These are phyloP conservation scores for Caenorhabditis afra DNA, from an alignment of 2,888 invertebrate species.

Conservation along the genomic window DNA sequence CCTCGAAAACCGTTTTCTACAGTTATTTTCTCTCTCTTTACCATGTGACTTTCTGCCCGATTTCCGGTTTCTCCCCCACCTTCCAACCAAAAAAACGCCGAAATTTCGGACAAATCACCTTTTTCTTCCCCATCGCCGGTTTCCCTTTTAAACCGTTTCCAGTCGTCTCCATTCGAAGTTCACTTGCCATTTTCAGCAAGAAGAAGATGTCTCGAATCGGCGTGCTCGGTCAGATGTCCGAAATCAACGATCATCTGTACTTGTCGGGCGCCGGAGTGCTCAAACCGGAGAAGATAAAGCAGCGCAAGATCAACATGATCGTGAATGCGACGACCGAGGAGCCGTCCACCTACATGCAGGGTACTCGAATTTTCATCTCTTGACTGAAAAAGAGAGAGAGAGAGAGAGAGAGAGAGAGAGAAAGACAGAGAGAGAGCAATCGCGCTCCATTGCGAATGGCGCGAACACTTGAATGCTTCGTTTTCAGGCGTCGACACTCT, in stretches of 20 bases:
- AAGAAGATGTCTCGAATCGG: conserved; percentile 68
- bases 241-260: conserved; percentile 87
- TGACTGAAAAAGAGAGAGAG: not conserved
- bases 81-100: not conserved
- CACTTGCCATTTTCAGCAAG: not conserved
- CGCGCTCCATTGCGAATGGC: too few species aligned
- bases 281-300: conserved; percentile 85
- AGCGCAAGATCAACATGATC: conserved; percentile 86
- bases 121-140: not conserved
- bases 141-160: conserved; percentile 2
- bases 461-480: too few species aligned
- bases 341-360: conserved; percentile 83
- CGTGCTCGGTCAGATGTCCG: conserved; percentile 82
- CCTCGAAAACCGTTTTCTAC: not conserved
- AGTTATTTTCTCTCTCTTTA: too few species aligned
- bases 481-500: conserved; percentile 84
- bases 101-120: not conserved
- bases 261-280: conserved; percentile 89
- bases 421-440: too few species aligned
- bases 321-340: conserved; percentile 90
- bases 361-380: too few species aligned
- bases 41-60: too few species aligned
- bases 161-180: too few species aligned
- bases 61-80: not conserved
- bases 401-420: not conserved